Evolutionary conservation across 2,888 invertebrate genomes (phyloP).

Genomic region (Stenchaetothrips biformis): DNA sequence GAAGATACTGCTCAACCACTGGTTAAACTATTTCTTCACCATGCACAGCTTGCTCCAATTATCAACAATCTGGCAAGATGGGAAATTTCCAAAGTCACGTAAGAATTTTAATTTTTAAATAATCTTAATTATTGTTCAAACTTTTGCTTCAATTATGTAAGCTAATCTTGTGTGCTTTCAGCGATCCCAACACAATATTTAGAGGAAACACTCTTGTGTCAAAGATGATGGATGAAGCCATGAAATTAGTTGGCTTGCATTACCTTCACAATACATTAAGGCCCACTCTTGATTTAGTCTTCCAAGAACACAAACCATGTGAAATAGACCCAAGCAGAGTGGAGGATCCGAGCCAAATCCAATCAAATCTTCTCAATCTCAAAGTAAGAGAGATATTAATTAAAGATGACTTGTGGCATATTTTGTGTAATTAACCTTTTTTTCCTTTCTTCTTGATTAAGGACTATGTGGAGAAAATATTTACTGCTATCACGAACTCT

Average conservation of each 20-base stretch:
- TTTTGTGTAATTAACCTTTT: slow-evolving; percentile 6
- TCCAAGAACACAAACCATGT: slow-evolving; percentile 75
- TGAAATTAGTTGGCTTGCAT: slow-evolving; percentile 81
- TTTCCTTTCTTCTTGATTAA: slow-evolving; percentile 36
- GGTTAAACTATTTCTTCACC: slow-evolving; percentile 79
- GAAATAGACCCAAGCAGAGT: slow-evolving; percentile 87
- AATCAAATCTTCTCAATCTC: slow-evolving; percentile 73
- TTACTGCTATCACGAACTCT: slow-evolving; percentile 78
- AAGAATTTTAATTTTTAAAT: slow-evolving; percentile 46
- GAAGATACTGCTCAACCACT: slow-evolving; percentile 86
- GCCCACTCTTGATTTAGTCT: slow-evolving; percentile 74
- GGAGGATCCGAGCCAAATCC: slow-evolving; percentile 70
- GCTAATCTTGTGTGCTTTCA: slow-evolving; percentile 44
- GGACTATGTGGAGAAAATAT: slow-evolving; percentile 75
- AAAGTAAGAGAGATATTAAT: slow-evolving; percentile 46
- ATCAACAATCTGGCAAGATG: slow-evolving; percentile 77
- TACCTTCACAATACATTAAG: slow-evolving; percentile 82
- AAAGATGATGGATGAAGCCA: slow-evolving; percentile 93
- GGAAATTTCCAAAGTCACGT: slow-evolving; percentile 87
- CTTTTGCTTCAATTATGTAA: slow-evolving; percentile 28
- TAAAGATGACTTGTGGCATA: slow-evolving; percentile 6
- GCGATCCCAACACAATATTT: slow-evolving; percentile 88
- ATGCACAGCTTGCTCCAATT: slow-evolving; percentile 77
- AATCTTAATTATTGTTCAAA: background rate
- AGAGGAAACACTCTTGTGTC: slow-evolving; percentile 88